These are phyloP conservation scores for Rhinolophus sinicus DNA, from an alignment of 2,113 vertebrate genomes.

Conservation along the genomic window DNA sequence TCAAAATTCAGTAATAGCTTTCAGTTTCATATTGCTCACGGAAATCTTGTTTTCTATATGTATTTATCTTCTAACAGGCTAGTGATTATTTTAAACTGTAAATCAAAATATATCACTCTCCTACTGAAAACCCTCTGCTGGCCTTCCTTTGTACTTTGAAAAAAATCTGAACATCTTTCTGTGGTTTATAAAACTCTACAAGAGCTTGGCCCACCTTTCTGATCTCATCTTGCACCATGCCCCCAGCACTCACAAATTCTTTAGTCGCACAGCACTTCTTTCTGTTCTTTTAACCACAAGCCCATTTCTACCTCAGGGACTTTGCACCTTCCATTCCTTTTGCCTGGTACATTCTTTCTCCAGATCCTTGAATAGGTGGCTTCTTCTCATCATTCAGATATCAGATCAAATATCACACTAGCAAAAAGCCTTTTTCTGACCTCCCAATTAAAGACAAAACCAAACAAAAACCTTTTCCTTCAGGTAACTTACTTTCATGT, in stretches of 20 bases:
- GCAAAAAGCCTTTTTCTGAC: constrained; percentile 11
- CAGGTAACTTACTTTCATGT: not conserved
- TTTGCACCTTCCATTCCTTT: not conserved
- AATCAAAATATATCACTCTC: not conserved
- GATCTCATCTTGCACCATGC: not conserved
- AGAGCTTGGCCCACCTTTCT: not conserved
- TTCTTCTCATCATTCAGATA: constrained; percentile 34
- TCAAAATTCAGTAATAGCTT: not conserved
- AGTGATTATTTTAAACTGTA: constrained; percentile 41
- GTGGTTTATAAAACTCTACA: not conserved
- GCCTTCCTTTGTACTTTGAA: constrained; percentile 36
- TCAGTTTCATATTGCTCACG: not conserved
- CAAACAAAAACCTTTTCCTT: not conserved
- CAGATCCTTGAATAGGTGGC: not conserved
- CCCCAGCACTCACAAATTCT: not conserved
- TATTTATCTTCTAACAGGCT: not conserved
- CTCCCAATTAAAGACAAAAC: not conserved
- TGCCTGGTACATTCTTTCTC: not conserved
- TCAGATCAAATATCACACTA: constrained; percentile 19
- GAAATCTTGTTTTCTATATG: constrained; percentile 5
- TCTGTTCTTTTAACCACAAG: not conserved
- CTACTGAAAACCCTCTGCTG: constrained; percentile 7
- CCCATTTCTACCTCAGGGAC: not conserved
- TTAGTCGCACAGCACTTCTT: not conserved
- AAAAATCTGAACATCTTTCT: not conserved